Base-by-base conservation (phyloP, 2,113 vertebrate species). In the Chunga burmeisteri region DNA sequence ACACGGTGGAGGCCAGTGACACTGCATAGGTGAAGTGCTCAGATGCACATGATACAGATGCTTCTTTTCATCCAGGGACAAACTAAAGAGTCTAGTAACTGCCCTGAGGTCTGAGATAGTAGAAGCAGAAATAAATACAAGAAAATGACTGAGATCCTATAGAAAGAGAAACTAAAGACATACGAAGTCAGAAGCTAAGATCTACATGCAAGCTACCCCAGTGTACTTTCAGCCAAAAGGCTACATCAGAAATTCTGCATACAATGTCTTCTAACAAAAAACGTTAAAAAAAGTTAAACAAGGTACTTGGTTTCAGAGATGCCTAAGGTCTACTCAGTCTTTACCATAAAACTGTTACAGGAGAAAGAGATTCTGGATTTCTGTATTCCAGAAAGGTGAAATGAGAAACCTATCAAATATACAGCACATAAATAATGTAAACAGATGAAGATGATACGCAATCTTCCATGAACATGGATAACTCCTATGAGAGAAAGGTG, bases 181-280 rank as follows among this genome's bases (percentile, higher is more conserved):
- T 0, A 9, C n/a, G 49, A 68, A 40, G 11, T 65, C 22, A 1
- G 0, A 79, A 56, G 61, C 23, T 15, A 17, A 40, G 59, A 20
- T 52, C 53, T 42, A 49, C 19, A 9, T 18, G 22, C 38, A 74
- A 52, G 20, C 22, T 36, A 75, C 6, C 9, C 21, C 38, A 44
- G 34, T 0, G 0, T 21, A 38, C 56, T 53, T 42, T 70, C 49
- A 87, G 50, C 38, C 49, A 73, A 59, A 62, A 73, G 36, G 42
- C 12, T 26, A 22, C 16, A 56, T 13, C 34, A 81, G 53, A 46
- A 82, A 81, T n/a, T 68, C 36, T 84, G 34, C 20, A 22, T 16
- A 8, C 17, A 15, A 16, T 13, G 9, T 15, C 34, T 82, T 50
- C 61, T 38, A 56, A 23, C 29, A 59, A 40, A 62, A 38, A 38